Conservation (phyloP, 2,113 vertebrate species). For the Neodontobutis hainanensis region DNA sequence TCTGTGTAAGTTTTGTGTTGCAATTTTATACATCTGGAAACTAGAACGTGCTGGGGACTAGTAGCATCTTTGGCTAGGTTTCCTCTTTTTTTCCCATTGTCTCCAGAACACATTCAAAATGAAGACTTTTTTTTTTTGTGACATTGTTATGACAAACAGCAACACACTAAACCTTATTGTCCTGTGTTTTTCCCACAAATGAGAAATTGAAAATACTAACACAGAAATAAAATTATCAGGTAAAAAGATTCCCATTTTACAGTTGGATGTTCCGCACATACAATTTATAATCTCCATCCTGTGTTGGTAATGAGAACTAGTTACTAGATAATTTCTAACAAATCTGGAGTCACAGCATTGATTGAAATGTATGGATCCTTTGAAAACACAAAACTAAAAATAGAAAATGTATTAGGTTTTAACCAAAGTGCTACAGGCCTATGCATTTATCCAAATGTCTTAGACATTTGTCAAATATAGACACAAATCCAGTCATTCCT, state of each 20-base stretch:
- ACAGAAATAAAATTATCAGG: conserved; percentile 20
- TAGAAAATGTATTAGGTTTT: conserved; percentile 21
- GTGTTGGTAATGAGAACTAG: conserved; percentile 9
- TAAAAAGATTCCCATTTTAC: conserved; percentile 25
- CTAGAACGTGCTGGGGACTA: conserved; percentile 56
- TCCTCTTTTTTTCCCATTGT: conserved; percentile 22
- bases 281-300: conserved; percentile 28
- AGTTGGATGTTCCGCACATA: conserved; percentile 34
- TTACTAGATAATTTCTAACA: conserved; percentile 37
- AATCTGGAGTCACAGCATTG: conserved; percentile 20
- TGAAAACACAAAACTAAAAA: neutral
- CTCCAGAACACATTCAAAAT: conserved; percentile 61
- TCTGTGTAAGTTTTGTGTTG: conserved; percentile 45
- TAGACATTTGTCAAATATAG: conserved; percentile 46
- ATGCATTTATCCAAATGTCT: conserved; percentile 43
- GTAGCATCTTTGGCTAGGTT: conserved; percentile 69
- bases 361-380: conserved; percentile 65
- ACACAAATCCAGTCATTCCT: conserved; percentile 31
- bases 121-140: conserved; percentile 36
- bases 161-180: conserved; percentile 32
- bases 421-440: conserved; percentile 55
- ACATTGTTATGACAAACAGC: conserved; percentile 40
- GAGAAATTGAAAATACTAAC: conserved; percentile 35
- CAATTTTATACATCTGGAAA: conserved; percentile 45
- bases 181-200: conserved; percentile 23